Conservation (phyloP, 2,797 vertebrate species). For the Lophius americanus region DNA sequence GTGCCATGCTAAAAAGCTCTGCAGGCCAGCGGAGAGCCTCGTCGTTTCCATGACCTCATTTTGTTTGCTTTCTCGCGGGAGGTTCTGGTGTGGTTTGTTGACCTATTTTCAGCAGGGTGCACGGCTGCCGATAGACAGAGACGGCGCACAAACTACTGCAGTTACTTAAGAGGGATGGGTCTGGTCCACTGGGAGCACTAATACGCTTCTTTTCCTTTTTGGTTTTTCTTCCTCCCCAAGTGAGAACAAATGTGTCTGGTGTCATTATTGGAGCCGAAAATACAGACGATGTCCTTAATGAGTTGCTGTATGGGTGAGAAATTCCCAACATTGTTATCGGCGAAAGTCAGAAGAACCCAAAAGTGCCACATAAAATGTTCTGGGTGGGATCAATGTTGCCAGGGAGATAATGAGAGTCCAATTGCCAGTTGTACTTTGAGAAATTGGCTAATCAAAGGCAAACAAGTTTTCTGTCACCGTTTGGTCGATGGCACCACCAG, state of each 20-base stretch:
- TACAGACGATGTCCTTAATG: conserved; percentile 60
- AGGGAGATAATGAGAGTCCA: conserved; percentile 28
- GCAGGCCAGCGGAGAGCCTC: conserved; percentile 65
- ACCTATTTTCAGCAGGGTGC: conserved; percentile 63
- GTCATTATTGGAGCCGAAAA: conserved; percentile 55
- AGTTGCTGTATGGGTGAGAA: conserved; percentile 41
- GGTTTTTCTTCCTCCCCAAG: conserved; percentile 24
- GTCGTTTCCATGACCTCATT: conserved; percentile 80
- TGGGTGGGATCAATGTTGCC: conserved; percentile 19
- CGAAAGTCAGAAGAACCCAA: conserved; percentile 42
- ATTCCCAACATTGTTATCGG: conserved; percentile 25
- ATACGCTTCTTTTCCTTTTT: conserved; percentile 8
- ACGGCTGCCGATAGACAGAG: conserved; percentile 37
- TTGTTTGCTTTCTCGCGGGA: conserved; percentile 70
- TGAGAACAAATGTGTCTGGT: conserved; percentile 52
- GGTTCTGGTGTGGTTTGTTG: conserved; percentile 67
- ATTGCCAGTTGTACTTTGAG: neutral
- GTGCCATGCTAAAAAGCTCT: conserved; percentile 74
- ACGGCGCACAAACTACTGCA: conserved; percentile 37
- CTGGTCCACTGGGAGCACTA: conserved; percentile 42
- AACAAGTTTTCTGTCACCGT: too few species aligned
- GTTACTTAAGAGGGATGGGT: conserved; percentile 57
- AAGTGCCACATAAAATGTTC: conserved; percentile 39
- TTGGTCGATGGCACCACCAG: too few species aligned
- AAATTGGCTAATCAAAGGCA: neutral